Evolutionary conservation across 2,113 vertebrate genomes (phyloP), one percentile per base, ranked within the genome.

Genomic region (Silurus asotus): DNA sequence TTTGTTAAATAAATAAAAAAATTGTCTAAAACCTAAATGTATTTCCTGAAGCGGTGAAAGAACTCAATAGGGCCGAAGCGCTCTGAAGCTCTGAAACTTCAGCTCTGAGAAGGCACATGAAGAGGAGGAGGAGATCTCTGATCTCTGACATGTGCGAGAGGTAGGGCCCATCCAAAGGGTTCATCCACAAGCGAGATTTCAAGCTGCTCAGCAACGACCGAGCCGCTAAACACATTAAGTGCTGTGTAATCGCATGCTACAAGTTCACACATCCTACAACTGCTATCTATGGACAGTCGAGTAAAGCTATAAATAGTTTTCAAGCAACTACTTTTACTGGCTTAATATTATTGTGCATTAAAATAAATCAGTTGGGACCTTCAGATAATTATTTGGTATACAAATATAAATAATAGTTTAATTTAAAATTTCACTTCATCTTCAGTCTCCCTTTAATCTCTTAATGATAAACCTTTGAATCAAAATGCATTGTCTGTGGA

Each of bases 131-230:
- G 67, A 84, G 92, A 37, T 37, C 37, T 37, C 37, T 37, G 89
- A 10, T 59, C 82, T 15, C 48, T 84, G 90, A 87, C 93, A 92
- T 90, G 92, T 94, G 92, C 84, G 90, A 81, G 4, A 81, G 81
- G 84, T 86, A 87, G 88, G 81, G 87, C 37, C 58, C 65, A 37
- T 6, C 2, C 28, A 81, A 87, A 76, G 88, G 72, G 45, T 25
- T 45, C 19, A 23, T 51, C 25, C 86, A 88, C 81, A 64, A 4
- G 69, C n/a, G 3, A 62, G 84, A 61, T 28, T 20, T 55, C 0
- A 55, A 81, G 53, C 65, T 81, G 61, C 61, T 10, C 5, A 62
- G 48, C 67, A 90, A 65, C 83, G 83, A 85, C 56, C 28, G 17
- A 45, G 28, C 14, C 17, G 56, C 56, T 37, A 37, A 81, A 74